Evolutionary conservation across 2,113 vertebrate species (phyloP), one percentile per base, ranked within the genome.

Genomic region (Sakesphorus luctuosus): DNA sequence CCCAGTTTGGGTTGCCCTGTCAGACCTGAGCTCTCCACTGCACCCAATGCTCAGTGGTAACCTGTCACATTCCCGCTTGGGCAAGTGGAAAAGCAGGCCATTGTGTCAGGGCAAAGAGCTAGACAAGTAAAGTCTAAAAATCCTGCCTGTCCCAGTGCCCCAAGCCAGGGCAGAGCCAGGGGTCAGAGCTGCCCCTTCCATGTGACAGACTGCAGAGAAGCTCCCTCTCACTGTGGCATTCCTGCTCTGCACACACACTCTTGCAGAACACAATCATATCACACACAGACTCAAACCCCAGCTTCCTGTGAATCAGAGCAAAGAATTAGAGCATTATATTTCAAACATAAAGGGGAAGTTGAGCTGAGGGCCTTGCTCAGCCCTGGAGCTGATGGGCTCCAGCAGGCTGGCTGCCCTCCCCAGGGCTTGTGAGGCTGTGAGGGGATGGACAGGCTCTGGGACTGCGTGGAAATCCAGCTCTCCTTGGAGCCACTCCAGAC

Each of bases 251-350:
- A 85, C 74, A 91, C 33, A 71, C 3, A 25, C 66, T 95, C 95
- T 92, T 91, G 55, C 75, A 84, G 92, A 97, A 88, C 79, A 96
- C 97, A 97, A 97, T 96, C 73, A 26, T 95, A 96, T 97, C 97
- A 73, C 79, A 96, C 78, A 96, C 21, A 69, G 88, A 40, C 78
- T 74, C 43, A 29, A 93, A 84, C 36, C 58, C 84, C 93, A 91
- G 81, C 78, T 97, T 97, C 97, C 97, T 97, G 90, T 87, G 90
- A 95, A 92, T 80, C 76, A 80, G 71, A 58, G 82, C 28, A 53
- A 96, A 97, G 93, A 97, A 96, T 95, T 31, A 73, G 84, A 78
- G 69, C 87, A 96, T 97, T 97, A 90, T 97, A 87, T 82, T 94
- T 91, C 36, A 88, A 90, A 80, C 89, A 96, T 74, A 92, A 96